These are phyloP conservation scores for Sebastes wilsoni DNA, from an alignment of 2,797 vertebrate species.

Conservation along the genomic window DNA sequence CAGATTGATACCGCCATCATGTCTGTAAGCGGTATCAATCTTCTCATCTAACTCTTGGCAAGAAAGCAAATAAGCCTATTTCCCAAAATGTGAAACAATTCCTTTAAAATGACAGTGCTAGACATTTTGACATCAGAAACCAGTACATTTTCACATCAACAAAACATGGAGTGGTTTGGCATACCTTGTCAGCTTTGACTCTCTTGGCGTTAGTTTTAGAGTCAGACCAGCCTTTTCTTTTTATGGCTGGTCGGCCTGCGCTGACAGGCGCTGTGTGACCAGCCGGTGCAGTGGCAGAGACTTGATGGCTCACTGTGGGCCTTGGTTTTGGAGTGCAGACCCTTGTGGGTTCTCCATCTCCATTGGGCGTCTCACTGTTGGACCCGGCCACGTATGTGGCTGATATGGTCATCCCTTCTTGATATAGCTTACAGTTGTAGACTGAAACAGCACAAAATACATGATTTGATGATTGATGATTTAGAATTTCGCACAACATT, in stretches of 20 bases:
- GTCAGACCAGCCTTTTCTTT: constrained; percentile 80
- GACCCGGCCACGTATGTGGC: constrained; percentile 87
- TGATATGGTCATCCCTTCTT: constrained; percentile 91
- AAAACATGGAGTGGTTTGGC: not conserved
- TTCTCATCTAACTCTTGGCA: not conserved
- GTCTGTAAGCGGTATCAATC: not conserved
- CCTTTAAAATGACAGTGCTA: not conserved
- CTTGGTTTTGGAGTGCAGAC: constrained; percentile 51
- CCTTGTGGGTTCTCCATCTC: constrained; percentile 86
- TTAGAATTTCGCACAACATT: not conserved
- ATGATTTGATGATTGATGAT: too few relatives aligned
- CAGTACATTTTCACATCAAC: not conserved
- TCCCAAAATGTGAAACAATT: not conserved
- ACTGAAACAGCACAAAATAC: constrained; percentile 72
- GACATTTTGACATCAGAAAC: not conserved
- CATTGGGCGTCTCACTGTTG: constrained; percentile 84
- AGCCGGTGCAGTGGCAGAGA: constrained; percentile 65
- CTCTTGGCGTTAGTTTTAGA: constrained; percentile 81
- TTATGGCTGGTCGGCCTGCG: constrained; percentile 75
- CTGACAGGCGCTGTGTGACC: constrained; percentile 81
- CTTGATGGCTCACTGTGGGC: not conserved
- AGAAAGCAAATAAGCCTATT: not conserved
- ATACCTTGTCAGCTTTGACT: constrained; percentile 84
- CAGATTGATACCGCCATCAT: too few relatives aligned
- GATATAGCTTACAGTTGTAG: constrained; percentile 91